phyloP scores from a whole-genome alignment of 2,888 invertebrate species.

The Phorcus lineatus region DNA sequence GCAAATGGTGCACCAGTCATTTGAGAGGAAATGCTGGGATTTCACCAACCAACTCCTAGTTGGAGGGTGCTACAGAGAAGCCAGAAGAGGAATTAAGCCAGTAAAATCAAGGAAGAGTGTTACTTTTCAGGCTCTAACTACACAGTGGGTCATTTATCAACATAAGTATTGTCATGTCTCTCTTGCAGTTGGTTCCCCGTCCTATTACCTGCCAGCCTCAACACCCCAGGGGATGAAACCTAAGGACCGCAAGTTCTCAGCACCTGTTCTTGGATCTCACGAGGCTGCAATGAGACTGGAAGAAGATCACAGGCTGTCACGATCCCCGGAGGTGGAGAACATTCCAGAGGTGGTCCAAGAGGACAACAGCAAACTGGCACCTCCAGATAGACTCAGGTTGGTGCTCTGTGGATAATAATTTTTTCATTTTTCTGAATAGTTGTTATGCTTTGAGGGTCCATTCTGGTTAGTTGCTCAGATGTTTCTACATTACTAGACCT shows the following conservation, averaged over 20 bases:
- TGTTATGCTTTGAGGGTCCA: too few relatives aligned
- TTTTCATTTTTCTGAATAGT: too few relatives aligned
- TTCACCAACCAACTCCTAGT: too few relatives aligned
- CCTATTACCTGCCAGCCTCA: background rate
- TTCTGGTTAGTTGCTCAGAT: too few relatives aligned
- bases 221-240: conserved; percentile 19
- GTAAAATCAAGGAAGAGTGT: too few relatives aligned
- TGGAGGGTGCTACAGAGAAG: too few relatives aligned
- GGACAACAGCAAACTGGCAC: conserved; percentile 20
- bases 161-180: background rate
- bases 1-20: too few relatives aligned
- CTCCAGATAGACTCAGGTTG: conserved; percentile 42
- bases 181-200: background rate
- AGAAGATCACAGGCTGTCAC: conserved; percentile 53
- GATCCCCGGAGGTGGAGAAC: conserved; percentile 72
- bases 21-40: too few relatives aligned
- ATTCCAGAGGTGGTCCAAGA: conserved; percentile 70
- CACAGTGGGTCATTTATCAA: too few relatives aligned
- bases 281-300: conserved; percentile 29
- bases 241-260: conserved; percentile 65
- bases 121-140: too few relatives aligned
- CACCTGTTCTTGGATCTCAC: conserved; percentile 56
- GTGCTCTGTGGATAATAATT: background rate
- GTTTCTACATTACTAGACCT: too few relatives aligned
- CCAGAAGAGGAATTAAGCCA: too few relatives aligned